Evolutionary conservation across 2,113 vertebrate genomes (phyloP).

Genomic region (Lepidothrix coronata): DNA sequence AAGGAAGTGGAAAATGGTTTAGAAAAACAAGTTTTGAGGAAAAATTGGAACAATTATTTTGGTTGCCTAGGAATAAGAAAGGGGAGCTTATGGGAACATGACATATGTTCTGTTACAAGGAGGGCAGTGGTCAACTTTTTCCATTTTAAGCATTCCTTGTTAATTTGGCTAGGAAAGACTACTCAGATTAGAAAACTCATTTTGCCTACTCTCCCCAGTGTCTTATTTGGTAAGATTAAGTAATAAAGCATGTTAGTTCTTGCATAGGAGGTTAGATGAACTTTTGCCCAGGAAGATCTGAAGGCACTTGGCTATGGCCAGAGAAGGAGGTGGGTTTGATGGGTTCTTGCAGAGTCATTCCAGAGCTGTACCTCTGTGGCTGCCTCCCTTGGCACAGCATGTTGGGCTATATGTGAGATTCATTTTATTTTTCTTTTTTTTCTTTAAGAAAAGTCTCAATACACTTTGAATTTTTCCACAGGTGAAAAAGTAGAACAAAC

Average conservation of each 20-base stretch:
- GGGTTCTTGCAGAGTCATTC: background rate
- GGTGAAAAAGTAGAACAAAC: conserved; percentile 17
- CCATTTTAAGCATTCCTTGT: background rate
- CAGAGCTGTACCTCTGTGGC: background rate
- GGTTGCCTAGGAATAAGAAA: background rate
- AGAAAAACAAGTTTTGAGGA: background rate
- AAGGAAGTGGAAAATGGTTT: background rate
- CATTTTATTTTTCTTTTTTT: background rate
- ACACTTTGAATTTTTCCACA: conserved; percentile 8
- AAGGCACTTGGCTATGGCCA: background rate
- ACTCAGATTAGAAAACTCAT: background rate
- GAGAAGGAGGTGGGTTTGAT: background rate
- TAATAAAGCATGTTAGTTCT: background rate
- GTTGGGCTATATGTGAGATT: background rate
- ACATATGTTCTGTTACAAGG: background rate
- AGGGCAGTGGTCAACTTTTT: conserved; percentile 3
- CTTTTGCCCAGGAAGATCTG: background rate
- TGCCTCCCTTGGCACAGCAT: background rate
- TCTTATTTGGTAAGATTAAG: background rate
- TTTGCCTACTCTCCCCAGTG: background rate
- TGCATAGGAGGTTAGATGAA: background rate
- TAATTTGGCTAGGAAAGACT: background rate
- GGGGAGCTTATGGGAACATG: background rate
- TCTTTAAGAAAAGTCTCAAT: background rate
- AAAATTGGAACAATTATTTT: background rate